Evolutionary conservation across 2,113 vertebrate species (phyloP), one percentile per base, ranked within the genome.

Genomic region (Notothenia rossii): DNA sequence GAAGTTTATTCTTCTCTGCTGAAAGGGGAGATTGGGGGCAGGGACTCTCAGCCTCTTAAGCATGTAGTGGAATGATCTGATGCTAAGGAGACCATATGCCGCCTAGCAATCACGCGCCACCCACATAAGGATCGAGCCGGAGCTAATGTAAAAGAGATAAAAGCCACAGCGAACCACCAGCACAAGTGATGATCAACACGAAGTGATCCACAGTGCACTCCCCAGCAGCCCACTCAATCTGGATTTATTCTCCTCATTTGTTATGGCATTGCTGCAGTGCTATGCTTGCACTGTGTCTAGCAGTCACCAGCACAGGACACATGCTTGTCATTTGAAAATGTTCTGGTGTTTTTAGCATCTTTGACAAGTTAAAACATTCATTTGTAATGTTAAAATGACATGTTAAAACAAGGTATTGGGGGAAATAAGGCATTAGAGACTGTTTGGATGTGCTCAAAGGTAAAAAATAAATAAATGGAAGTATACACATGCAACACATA

Each of bases 111-210:
- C 91, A 90, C 79, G 85, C 89, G 0, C 89, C 88, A 84, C 91
- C 90, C 92, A 91, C 90, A 86, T 92, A 72, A 72, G 78, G 88
- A 87, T 84, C 3, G 73, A 89, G 81, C 75, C 8, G 61, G 45
- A 79, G 84, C 72, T 87, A 85, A 94, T 87, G 88, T 85, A 85
- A 82, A 83, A 91, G 86, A 90, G 89, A 93, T 91, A 88, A 92
- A 91, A 90, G 90, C 88, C 79, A 59, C 69, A 78, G 82, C 61
- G 51, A 83, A 87, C 68, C 82, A 85, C 75, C 82, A 81, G 76
- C 85, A 89, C 72, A 80, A 84, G 86, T 81, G 84, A 89, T 86
- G 89, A 86, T 87, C 81, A 81, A 82, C 75, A 67, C 56, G 59
- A 58, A 18, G 17, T 80, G 80, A 92, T 88, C 85, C 85, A 86